Percentiles rank a stretch among this genome's conserved stretches.
Evolutionary conservation across 1,140 invertebrate genomes (phyloP).

Genomic region (Neuroterus valhalla): DNA sequence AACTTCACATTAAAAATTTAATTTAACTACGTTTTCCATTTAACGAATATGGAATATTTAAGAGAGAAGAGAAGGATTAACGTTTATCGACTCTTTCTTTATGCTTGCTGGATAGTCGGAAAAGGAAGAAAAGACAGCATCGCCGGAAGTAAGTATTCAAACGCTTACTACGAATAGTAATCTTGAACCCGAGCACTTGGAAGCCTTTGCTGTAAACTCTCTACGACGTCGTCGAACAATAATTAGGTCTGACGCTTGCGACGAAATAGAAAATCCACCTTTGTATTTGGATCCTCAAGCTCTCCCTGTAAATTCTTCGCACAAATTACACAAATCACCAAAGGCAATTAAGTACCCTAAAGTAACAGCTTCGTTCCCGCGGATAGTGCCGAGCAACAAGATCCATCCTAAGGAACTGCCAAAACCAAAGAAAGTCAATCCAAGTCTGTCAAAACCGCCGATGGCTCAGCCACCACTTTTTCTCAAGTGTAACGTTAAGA

Average conservation of each 20-base stretch:
- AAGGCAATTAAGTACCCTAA: slow-evolving; percentile 64
- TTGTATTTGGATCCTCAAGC: slow-evolving; percentile 34
- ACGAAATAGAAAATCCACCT: slow-evolving; percentile 15
- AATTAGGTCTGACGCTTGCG: slow-evolving; percentile 41
- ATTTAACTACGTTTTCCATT: too few relatives aligned
- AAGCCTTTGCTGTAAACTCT: slow-evolving; percentile 46
- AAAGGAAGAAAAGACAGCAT: slow-evolving; percentile 72
- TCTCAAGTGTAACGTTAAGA: slow-evolving; percentile 63
- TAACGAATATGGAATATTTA: not conserved
- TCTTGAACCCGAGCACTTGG: slow-evolving; percentile 46
- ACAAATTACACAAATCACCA: slow-evolving; percentile 40
- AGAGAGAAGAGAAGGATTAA: slow-evolving; percentile 41
- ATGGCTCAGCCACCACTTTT: slow-evolving; percentile 59
- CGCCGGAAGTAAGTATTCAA: slow-evolving; percentile 76
- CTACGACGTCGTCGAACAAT: slow-evolving; percentile 69
- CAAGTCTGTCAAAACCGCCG: slow-evolving; percentile 58
- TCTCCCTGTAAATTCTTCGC: slow-evolving; percentile 1
- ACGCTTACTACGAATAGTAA: slow-evolving; percentile 58
- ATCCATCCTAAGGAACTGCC: slow-evolving; percentile 33
- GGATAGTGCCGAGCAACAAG: slow-evolving; percentile 7
- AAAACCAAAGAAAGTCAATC: slow-evolving; percentile 53
- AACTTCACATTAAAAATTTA: too few relatives aligned
- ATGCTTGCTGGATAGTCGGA: slow-evolving; percentile 73
- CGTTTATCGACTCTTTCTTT: slow-evolving; percentile 62
- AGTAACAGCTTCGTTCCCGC: slow-evolving; percentile 57